Evolutionary conservation across 2,888 invertebrate genomes (phyloP).

Genomic region (Epinotia brunnichana): DNA sequence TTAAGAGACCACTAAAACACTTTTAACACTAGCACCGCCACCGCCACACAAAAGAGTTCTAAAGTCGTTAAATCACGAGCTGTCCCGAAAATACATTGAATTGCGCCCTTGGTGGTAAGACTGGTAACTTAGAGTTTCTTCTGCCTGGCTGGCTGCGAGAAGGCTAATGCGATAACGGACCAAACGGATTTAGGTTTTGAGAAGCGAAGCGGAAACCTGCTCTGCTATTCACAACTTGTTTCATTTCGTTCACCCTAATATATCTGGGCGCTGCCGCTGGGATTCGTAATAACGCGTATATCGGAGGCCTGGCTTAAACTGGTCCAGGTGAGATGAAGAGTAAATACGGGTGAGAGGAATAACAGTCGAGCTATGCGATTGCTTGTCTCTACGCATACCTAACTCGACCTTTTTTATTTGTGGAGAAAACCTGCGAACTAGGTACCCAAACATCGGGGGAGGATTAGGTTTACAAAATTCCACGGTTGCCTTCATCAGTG

Average conservation of each 20-base stretch:
- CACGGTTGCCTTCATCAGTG: no score
- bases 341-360: no score
- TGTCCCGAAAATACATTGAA: neutral
- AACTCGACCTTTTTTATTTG: no score
- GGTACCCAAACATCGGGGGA: no score
- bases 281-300: neutral
- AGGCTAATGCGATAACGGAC: conserved; percentile 40
- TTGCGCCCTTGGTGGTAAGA: neutral
- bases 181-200: conserved; percentile 41
- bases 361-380: no score
- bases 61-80: neutral
- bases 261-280: neutral
- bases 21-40: no score
- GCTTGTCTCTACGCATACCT: no score
- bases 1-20: no score
- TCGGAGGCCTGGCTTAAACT: neutral
- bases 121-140: conserved; percentile 6
- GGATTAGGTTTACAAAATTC: no score
- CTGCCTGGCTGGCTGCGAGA: conserved; percentile 11
- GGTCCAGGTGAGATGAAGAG: no score
- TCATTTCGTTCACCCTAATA: neutral
- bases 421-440: no score
- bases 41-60: no score
- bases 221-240: neutral
- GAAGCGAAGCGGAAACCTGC: conserved; percentile 37